A percentile compares a stretch with the other conserved stretches of the same genome.
Evolutionary conservation across 1,140 invertebrate genomes (phyloP).

Genomic region (Caerostris darwini): DNA sequence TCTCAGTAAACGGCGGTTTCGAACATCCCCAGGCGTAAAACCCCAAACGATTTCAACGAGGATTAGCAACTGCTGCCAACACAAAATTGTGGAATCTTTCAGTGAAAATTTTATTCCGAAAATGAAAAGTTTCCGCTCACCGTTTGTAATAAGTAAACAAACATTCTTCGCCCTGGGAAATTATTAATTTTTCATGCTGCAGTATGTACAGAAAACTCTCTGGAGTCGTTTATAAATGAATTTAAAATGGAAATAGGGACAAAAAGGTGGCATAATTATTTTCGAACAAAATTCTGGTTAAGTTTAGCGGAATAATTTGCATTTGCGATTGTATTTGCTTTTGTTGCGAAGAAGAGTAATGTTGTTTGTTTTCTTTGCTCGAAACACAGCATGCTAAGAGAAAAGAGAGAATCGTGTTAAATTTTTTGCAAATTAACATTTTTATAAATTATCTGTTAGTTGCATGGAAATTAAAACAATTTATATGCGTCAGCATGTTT

Average conservation of each 20-base stretch:
- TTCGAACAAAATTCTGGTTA: neutral
- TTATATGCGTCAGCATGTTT: too few relatives aligned
- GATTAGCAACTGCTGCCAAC: neutral
- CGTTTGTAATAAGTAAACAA: neutral
- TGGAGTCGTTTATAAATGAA: constrained; percentile 28
- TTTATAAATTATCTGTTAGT: neutral
- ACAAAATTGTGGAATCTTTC: neutral
- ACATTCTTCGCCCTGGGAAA: neutral
- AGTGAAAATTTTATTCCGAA: constrained; percentile 1
- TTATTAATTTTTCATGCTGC: constrained; percentile 18
- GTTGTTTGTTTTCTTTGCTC: neutral
- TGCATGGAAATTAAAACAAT: neutral
- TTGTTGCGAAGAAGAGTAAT: neutral
- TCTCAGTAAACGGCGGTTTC: constrained; percentile 6
- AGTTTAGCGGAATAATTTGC: neutral
- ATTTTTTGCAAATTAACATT: neutral
- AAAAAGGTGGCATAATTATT: constrained; percentile 40
- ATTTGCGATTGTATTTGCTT: constrained; percentile 8
- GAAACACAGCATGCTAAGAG: neutral
- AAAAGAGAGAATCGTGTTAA: neutral
- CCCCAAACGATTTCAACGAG: neutral
- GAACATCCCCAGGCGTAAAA: neutral
- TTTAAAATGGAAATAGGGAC: constrained; percentile 21
- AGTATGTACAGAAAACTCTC: neutral
- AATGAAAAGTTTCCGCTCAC: neutral